A percentile compares a stretch with the other conserved stretches of the same genome.
Evolutionary conservation across 2,797 vertebrate genomes (phyloP).

Genomic region (Acanthurus lineatus): DNA sequence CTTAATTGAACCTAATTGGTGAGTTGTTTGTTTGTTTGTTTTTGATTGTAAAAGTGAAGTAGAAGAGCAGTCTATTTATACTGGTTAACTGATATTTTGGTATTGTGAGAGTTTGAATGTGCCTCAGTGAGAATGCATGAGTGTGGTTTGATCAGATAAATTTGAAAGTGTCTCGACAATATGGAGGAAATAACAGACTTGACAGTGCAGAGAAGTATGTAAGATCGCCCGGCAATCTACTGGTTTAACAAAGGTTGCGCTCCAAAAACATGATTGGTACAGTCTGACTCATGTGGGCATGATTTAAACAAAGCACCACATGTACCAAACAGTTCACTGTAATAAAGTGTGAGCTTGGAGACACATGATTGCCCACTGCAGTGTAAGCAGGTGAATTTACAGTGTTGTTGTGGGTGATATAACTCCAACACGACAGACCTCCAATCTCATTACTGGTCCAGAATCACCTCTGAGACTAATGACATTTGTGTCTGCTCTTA

Average conservation of each 20-base stretch:
- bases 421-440: slow-evolving; percentile 67
- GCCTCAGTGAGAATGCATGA: not conserved
- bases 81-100: not conserved
- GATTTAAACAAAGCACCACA: not conserved
- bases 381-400: slow-evolving; percentile 68
- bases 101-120: not conserved
- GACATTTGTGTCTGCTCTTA: slow-evolving; percentile 55
- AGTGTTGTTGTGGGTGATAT: slow-evolving; percentile 57
- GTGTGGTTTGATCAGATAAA: slow-evolving; percentile 2
- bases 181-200: not conserved
- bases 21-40: not conserved
- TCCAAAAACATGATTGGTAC: not conserved
- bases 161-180: not conserved
- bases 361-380: slow-evolving; percentile 50
- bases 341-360: not conserved
- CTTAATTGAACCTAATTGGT: not conserved
- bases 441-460: slow-evolving; percentile 78
- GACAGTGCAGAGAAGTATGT: not conserved
- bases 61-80: not conserved
- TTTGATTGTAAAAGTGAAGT: not conserved
- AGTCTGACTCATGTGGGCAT: not conserved
- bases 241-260: not conserved
- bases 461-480: slow-evolving; percentile 74
- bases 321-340: not conserved
- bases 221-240: not conserved